Evolutionary conservation across 2,113 vertebrate species (phyloP).

Genomic region (Desmodus rotundus): DNA sequence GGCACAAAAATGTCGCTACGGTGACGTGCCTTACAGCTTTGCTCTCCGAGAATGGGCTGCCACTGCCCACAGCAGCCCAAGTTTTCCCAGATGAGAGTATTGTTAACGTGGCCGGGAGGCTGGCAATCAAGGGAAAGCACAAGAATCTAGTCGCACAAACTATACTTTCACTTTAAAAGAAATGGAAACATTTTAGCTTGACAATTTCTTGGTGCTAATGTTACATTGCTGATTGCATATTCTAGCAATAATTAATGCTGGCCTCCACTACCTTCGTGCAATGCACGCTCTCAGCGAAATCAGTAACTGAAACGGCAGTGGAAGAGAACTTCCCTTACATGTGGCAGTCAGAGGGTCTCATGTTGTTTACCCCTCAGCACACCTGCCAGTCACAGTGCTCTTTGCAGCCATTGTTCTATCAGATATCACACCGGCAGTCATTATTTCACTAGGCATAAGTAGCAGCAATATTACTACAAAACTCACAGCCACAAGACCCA

Average conservation of each 20-base stretch:
- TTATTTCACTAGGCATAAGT: not conserved
- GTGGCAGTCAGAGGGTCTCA: not conserved
- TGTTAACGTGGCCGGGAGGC: not conserved
- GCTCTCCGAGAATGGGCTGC: not conserved
- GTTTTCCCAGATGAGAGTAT: not conserved
- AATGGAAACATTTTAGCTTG: not conserved
- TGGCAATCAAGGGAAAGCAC: not conserved
- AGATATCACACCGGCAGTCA: not conserved
- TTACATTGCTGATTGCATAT: not conserved
- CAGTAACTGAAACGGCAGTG: not conserved
- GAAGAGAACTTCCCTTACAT: not conserved
- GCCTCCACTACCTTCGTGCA: not conserved
- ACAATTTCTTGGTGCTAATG: not conserved
- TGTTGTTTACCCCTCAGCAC: not conserved
- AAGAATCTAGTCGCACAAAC: not conserved
- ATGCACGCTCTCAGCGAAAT: not conserved
- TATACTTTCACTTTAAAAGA: not conserved
- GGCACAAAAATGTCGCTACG: conserved; percentile 22
- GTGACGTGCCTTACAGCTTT: not conserved
- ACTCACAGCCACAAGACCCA: not conserved
- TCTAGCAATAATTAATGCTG: not conserved
- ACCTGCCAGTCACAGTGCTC: not conserved
- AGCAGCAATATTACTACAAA: not conserved
- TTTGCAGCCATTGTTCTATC: not conserved
- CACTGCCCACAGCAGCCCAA: not conserved